Percentiles rank a stretch among this genome's conserved stretches.
phyloP scores from a whole-genome alignment of 2,888 invertebrate genomes.

The Pollenia angustigena region DNA sequence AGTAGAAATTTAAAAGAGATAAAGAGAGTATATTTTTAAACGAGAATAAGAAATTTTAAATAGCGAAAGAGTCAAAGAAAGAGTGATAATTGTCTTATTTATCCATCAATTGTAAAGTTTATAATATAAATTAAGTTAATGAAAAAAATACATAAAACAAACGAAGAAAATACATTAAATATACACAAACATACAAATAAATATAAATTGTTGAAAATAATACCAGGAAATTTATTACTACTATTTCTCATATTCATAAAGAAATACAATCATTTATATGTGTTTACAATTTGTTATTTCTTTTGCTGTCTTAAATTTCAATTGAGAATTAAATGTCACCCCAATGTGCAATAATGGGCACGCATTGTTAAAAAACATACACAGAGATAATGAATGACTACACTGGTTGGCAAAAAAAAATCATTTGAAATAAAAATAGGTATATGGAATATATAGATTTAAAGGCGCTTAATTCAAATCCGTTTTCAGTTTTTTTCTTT shows the following conservation, averaged over 20 bases:
- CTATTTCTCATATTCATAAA: constrained; percentile 17
- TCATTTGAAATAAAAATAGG: no score
- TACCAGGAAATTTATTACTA: constrained; percentile 63
- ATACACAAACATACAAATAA: constrained; percentile 19
- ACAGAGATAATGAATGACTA: background rate
- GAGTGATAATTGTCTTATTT: constrained; percentile 50
- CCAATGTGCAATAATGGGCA: constrained; percentile 28
- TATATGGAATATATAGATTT: no score
- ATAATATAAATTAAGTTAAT: constrained; percentile 61
- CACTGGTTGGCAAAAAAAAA: background rate
- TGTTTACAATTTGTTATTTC: background rate
- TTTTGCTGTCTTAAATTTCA: constrained; percentile 62
- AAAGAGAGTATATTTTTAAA: no score
- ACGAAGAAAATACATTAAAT: constrained; percentile 69
- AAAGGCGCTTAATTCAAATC: no score
- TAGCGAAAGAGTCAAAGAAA: constrained; percentile 15
- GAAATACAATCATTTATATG: background rate
- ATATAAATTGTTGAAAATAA: constrained; percentile 47
- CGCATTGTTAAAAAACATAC: background rate
- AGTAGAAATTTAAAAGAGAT: constrained; percentile 13
- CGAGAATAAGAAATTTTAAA: no score
- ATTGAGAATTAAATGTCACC: constrained; percentile 59
- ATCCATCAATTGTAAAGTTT: constrained; percentile 64
- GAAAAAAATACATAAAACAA: constrained; percentile 69
- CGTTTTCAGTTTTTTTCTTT: no score